phyloP scores from a whole-genome alignment of 2,797 vertebrate species.

The Carcharodon carcharias region DNA sequence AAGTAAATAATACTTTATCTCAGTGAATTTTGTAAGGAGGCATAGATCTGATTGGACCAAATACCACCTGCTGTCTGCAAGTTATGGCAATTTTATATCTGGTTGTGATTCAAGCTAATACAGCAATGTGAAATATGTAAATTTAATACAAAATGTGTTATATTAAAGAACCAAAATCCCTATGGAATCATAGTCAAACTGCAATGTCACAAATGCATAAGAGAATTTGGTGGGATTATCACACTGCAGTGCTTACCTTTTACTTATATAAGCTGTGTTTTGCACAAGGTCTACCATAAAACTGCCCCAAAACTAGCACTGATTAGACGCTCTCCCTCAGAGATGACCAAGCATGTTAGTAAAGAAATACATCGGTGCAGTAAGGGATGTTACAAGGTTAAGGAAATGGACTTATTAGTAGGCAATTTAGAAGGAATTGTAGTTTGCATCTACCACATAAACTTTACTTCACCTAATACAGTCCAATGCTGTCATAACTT shows the following conservation, averaged over 20 bases:
- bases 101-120: not conserved
- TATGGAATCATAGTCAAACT: not conserved
- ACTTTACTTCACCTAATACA: not conserved
- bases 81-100: not conserved
- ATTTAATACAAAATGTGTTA: not conserved
- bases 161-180: not conserved
- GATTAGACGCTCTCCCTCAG: not conserved
- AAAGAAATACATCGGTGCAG: not conserved
- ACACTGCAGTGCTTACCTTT: not conserved
- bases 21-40: not conserved
- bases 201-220: not conserved
- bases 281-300: not conserved
- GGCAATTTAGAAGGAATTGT: not conserved
- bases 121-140: not conserved
- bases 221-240: not conserved
- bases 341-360: not conserved
- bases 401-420: not conserved
- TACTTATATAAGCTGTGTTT: not conserved
- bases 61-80: not conserved
- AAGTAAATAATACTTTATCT: not conserved
- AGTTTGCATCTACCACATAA: not conserved
- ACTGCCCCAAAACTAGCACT: not conserved
- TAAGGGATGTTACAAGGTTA: not conserved
- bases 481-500: not conserved
- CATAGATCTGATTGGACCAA: not conserved